phyloP scores from a whole-genome alignment of 2,888 invertebrate species.

The Laspeyria flexula region DNA sequence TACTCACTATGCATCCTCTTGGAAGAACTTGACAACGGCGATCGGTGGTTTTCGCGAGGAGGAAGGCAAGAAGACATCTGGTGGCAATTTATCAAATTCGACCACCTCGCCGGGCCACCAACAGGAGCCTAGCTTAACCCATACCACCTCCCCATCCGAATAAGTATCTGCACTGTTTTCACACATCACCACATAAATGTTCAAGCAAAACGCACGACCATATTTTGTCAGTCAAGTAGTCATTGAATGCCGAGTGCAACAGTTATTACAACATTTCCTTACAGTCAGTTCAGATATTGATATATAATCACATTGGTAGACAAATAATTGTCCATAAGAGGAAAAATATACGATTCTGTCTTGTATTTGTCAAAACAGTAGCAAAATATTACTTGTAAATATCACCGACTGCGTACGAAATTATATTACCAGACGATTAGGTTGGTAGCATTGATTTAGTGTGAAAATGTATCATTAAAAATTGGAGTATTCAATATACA shows the following conservation, averaged over 20 bases:
- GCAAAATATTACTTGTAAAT: slow-evolving; percentile 83
- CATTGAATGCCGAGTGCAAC: slow-evolving; percentile 71
- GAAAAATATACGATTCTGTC: slow-evolving; percentile 50
- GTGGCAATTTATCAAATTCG: slow-evolving; percentile 87
- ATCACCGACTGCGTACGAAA: slow-evolving; percentile 85
- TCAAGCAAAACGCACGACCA: slow-evolving; percentile 81
- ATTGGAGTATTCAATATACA: no score
- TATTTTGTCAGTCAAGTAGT: slow-evolving; percentile 75
- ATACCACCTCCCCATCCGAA: slow-evolving; percentile 92
- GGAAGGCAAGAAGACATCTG: slow-evolving; percentile 88
- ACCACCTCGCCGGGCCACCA: slow-evolving; percentile 96
- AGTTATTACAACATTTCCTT: slow-evolving; percentile 67
- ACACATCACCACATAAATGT: slow-evolving; percentile 87
- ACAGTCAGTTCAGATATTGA: slow-evolving; percentile 44
- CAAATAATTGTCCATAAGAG: slow-evolving; percentile 38
- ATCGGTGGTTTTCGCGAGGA: slow-evolving; percentile 90
- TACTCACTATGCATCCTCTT: slow-evolving; percentile 92
- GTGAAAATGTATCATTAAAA: slow-evolving; percentile 10
- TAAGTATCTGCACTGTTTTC: slow-evolving; percentile 89
- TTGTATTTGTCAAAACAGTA: slow-evolving; percentile 78
- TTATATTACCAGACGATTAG: slow-evolving; percentile 61
- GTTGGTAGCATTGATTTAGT: slow-evolving; percentile 68
- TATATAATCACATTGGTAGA: slow-evolving; percentile 43
- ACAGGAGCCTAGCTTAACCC: slow-evolving; percentile 92
- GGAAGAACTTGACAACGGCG: slow-evolving; percentile 93